These are phyloP conservation scores for Micromys minutus DNA, from an alignment of 2,113 vertebrate species.

Conservation along the genomic window DNA sequence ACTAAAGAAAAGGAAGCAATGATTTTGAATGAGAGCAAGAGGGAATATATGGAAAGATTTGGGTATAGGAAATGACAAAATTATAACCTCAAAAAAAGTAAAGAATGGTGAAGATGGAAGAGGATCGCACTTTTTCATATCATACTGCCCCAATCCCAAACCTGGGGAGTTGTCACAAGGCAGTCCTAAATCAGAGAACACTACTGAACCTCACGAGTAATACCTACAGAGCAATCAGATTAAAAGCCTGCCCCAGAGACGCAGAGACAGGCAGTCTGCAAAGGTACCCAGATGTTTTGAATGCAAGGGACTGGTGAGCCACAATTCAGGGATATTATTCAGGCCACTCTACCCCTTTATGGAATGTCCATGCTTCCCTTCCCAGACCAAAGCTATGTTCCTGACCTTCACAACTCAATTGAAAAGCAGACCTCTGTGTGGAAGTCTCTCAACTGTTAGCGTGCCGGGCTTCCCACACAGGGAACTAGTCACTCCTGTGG, in stretches of 20 bases:
- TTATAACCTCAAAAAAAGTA: not conserved
- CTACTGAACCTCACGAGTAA: not conserved
- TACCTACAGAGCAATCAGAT: not conserved
- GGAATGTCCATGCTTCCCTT: not conserved
- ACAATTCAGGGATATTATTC: not conserved
- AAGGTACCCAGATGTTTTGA: not conserved
- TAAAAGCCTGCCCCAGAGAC: not conserved
- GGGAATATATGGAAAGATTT: not conserved
- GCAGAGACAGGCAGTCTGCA: not conserved
- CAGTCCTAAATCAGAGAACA: not conserved
- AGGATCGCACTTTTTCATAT: not conserved
- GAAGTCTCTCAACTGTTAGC: not conserved
- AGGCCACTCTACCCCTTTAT: too few species aligned
- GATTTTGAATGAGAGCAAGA: not conserved
- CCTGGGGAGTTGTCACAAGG: not conserved
- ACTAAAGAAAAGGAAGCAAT: not conserved
- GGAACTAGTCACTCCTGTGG: not conserved
- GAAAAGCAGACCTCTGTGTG: accelerated
- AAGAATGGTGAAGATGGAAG: not conserved
- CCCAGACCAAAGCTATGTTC: not conserved
- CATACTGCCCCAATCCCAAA: not conserved
- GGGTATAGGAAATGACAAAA: not conserved
- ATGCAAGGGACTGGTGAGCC: not conserved
- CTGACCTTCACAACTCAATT: not conserved
- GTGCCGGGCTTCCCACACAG: accelerated